A percentile compares a stretch with the other conserved stretches of the same genome.
These are phyloP conservation scores for Ochropleura leucogaster DNA, from an alignment of 2,888 invertebrate species.

Conservation along the genomic window DNA sequence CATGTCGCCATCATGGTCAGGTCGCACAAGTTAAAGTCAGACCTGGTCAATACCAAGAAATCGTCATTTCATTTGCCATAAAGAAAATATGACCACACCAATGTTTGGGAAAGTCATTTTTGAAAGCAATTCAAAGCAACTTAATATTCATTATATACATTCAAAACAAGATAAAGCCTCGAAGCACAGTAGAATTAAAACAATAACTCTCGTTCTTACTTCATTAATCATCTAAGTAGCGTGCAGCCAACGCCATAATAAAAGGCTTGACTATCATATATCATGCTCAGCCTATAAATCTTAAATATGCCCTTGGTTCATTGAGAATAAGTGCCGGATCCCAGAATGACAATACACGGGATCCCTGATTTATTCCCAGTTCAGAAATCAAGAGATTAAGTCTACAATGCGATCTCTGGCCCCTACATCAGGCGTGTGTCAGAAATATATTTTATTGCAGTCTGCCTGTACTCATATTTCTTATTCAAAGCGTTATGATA, in stretches of 20 bases:
- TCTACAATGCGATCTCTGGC: conserved; percentile 51
- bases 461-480: conserved; percentile 71
- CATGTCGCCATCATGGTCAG: background rate
- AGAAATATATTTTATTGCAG: conserved; percentile 66
- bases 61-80: background rate
- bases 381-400: conserved; percentile 66
- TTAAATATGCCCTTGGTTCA: conserved; percentile 61
- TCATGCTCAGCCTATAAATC: conserved; percentile 62
- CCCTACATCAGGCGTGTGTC: conserved; percentile 63
- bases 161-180: conserved; percentile 6
- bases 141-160: background rate
- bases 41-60: conserved; percentile 13
- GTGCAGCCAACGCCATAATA: conserved; percentile 60
- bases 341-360: conserved; percentile 63
- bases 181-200: conserved; percentile 52
- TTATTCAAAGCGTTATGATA: conserved; percentile 65
- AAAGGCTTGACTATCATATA: conserved; percentile 54
- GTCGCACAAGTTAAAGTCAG: background rate
- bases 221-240: conserved; percentile 65
- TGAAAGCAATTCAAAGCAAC: background rate
- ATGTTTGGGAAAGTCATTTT: background rate
- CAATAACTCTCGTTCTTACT: conserved; percentile 58
- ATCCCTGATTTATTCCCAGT: conserved; percentile 57
- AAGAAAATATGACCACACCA: background rate
- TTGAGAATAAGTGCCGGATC: conserved; percentile 59